Evolutionary conservation across 2,888 invertebrate genomes (phyloP).

Genomic region (Drosophila paracracens): DNA sequence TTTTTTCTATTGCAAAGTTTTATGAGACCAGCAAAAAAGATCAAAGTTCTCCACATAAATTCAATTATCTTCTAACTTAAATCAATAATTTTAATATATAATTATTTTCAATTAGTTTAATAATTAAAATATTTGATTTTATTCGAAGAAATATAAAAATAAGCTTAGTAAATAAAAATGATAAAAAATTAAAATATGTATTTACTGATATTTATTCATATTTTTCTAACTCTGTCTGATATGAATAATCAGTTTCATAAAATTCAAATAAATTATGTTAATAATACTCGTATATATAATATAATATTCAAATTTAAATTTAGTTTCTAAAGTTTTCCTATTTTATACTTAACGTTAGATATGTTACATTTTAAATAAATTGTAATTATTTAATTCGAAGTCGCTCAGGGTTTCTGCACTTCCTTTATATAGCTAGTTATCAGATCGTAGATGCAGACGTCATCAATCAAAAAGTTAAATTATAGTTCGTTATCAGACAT

Average conservation of each 20-base stretch:
- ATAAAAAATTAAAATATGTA: not conserved
- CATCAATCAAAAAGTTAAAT: not conserved
- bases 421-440: too few relatives aligned
- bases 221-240: not conserved
- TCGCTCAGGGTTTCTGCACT: not conserved
- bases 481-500: not conserved
- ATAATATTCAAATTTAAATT: too few relatives aligned
- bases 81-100: too few relatives aligned
- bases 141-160: not conserved
- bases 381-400: not conserved
- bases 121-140: too few relatives aligned
- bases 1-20: conserved; percentile 22
- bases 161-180: not conserved
- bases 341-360: not conserved
- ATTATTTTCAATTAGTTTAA: too few relatives aligned
- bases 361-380: not conserved
- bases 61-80: too few relatives aligned
- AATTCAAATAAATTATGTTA: not conserved
- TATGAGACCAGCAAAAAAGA: conserved; percentile 19
- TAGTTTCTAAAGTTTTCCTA: not conserved
- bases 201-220: not conserved
- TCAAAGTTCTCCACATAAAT: conserved; percentile 5
- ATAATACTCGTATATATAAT: not conserved
- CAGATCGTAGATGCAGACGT: not conserved
- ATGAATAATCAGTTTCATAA: not conserved